Evolutionary conservation across 2,888 invertebrate species (phyloP).

Genomic region (Diarsia rubi): DNA sequence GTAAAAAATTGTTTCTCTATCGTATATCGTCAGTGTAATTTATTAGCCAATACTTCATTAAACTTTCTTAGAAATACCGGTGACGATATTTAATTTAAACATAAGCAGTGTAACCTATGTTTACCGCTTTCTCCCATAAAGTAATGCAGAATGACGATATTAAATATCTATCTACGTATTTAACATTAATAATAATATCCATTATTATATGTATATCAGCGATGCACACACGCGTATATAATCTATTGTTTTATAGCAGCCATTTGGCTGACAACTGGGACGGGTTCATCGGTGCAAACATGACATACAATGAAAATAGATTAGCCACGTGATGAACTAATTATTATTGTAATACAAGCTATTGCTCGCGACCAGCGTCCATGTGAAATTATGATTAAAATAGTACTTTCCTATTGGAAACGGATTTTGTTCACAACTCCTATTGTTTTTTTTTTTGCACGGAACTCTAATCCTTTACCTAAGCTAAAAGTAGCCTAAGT

Average conservation of each 20-base stretch:
- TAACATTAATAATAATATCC: constrained; percentile 16
- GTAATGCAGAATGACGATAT: constrained; percentile 24
- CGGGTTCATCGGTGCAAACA: constrained; percentile 56
- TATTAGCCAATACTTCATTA: background rate
- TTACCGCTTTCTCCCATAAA: constrained; percentile 38
- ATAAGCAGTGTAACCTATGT: constrained; percentile 6
- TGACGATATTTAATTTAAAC: constrained; percentile 3
- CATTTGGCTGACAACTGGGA: constrained; percentile 63
- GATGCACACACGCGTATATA: constrained; percentile 9
- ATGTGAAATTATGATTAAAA: too few species aligned
- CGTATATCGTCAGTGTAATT: background rate
- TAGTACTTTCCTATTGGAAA: too few species aligned
- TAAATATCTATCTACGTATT: constrained; percentile 27
- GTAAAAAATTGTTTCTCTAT: background rate
- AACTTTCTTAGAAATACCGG: constrained; percentile 5
- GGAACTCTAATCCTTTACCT: too few species aligned
- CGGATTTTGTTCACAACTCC: too few species aligned
- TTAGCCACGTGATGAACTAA: constrained; percentile 67
- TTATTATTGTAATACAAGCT: constrained; percentile 64
- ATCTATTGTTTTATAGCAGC: constrained; percentile 57
- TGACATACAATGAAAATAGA: constrained; percentile 70
- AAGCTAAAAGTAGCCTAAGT: too few species aligned
- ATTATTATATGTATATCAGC: constrained; percentile 13
- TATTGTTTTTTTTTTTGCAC: too few species aligned
- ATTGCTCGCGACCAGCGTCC: too few species aligned